Percentiles rank a stretch among this genome's conserved stretches.
Conservation (phyloP, 2,888 invertebrate genomes). For the Nephrotoma flavescens region DNA sequence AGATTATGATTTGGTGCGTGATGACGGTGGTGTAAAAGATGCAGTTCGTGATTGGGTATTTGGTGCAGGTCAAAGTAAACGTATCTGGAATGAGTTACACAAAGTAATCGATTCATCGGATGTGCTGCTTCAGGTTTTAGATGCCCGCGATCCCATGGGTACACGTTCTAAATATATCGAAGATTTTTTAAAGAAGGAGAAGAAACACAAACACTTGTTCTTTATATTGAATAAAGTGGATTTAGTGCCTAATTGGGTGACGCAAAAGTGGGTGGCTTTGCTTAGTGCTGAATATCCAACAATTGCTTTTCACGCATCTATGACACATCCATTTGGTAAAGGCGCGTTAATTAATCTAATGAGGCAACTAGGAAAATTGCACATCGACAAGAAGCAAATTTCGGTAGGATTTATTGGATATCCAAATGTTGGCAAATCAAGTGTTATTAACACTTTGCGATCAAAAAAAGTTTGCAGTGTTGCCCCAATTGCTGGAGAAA, state of each 20-base stretch:
- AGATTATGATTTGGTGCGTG: slow-evolving; percentile 70
- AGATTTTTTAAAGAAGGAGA: slow-evolving; percentile 84
- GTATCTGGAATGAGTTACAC: slow-evolving; percentile 98
- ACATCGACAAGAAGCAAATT: slow-evolving; percentile 94
- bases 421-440: slow-evolving; percentile 97
- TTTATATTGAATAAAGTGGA: slow-evolving; percentile 95
- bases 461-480: slow-evolving; percentile 97
- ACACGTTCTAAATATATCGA: slow-evolving; percentile 88
- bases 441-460: slow-evolving; percentile 90
- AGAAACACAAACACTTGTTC: slow-evolving; percentile 92
- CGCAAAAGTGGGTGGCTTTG: slow-evolving; percentile 93
- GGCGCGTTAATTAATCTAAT: slow-evolving; percentile 91
- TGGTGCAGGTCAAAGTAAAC: slow-evolving; percentile 86
- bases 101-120: slow-evolving; percentile 99
- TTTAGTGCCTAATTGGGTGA: slow-evolving; percentile 95
- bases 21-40: slow-evolving; percentile 66
- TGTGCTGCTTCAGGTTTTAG: slow-evolving; percentile 88
- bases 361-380: slow-evolving; percentile 89
- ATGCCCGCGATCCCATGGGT: slow-evolving; percentile 94
- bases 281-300: slow-evolving; percentile 93
- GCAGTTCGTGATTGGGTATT: slow-evolving; percentile 87
- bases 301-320: slow-evolving; percentile 95
- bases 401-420: slow-evolving; percentile 98
- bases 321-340: slow-evolving; percentile 96
- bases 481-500: slow-evolving; percentile 96